Percentiles rank a stretch among this genome's conserved stretches.
Conservation (phyloP, 1,140 invertebrate species). For the Latrodectus geometricus region DNA sequence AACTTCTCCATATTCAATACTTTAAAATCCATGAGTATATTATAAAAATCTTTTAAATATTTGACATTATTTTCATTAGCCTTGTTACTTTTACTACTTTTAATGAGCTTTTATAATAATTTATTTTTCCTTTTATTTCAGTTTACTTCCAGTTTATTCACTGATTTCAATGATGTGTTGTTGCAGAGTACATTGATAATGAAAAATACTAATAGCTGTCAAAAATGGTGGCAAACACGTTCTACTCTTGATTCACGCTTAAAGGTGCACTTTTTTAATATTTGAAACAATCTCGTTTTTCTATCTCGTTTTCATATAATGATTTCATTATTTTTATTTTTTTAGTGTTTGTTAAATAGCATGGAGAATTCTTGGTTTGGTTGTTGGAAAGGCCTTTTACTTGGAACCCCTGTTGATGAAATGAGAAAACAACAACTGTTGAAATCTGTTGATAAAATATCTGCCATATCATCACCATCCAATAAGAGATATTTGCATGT, state of each 20-base stretch:
- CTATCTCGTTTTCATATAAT: background rate
- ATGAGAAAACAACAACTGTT: conserved; percentile 11
- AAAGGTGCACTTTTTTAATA: conserved; percentile 15
- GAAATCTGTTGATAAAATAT: conserved; percentile 1
- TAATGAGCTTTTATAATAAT: background rate
- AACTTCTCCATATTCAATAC: too few species aligned
- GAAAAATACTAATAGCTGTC: conserved; percentile 38
- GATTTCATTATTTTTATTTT: conserved; percentile 58
- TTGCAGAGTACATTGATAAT: conserved; percentile 56
- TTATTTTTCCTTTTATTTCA: conserved; percentile 30
- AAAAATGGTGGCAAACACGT: conserved; percentile 62
- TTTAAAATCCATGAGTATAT: too few species aligned
- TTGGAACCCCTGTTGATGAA: conserved; percentile 72
- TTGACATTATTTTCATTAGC: too few species aligned
- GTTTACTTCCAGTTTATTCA: conserved; percentile 51
- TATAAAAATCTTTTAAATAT: too few species aligned
- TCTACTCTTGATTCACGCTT: conserved; percentile 45
- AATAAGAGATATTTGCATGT: conserved; percentile 66
- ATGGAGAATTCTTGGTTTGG: conserved; percentile 77
- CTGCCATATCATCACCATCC: conserved; percentile 66
- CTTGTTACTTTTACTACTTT: background rate
- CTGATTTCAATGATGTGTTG: conserved; percentile 62
- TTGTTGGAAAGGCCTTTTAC: conserved; percentile 75
- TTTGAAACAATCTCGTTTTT: background rate
- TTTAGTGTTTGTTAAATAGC: conserved; percentile 73